Evolutionary conservation across 2,113 vertebrate genomes (phyloP).

Genomic region (Rhea pennata): DNA sequence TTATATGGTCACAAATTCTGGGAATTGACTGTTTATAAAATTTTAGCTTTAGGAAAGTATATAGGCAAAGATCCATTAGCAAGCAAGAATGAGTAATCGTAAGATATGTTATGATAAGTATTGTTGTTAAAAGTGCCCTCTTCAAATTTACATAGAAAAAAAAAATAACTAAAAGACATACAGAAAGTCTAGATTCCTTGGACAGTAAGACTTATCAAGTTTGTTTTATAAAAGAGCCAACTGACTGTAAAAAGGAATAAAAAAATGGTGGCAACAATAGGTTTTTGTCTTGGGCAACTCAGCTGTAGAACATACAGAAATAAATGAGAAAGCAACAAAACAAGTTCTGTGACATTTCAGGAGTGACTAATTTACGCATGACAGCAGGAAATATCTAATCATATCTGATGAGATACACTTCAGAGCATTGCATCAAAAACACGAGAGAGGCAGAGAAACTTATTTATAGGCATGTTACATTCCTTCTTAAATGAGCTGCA

Average conservation of each 20-base stretch:
- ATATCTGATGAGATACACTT: conserved; percentile 8
- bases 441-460: neutral
- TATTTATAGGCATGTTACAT: neutral
- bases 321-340: conserved; percentile 16
- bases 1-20: neutral
- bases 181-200: neutral
- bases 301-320: neutral
- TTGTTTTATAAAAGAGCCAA: neutral
- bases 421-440: neutral
- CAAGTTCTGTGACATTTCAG: conserved; percentile 18
- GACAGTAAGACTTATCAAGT: neutral
- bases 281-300: neutral
- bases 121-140: neutral
- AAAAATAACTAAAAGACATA: neutral
- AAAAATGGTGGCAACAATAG: neutral
- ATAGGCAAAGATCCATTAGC: neutral
- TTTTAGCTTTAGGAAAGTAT: neutral
- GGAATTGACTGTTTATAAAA: neutral
- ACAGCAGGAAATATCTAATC: conserved; percentile 36
- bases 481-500: conserved; percentile 9
- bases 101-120: neutral
- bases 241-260: neutral
- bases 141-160: neutral
- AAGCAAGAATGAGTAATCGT: neutral
- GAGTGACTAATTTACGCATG: conserved; percentile 41